Evolutionary conservation across 1,140 invertebrate species (phyloP).

Genomic region (Pinna nobilis): DNA sequence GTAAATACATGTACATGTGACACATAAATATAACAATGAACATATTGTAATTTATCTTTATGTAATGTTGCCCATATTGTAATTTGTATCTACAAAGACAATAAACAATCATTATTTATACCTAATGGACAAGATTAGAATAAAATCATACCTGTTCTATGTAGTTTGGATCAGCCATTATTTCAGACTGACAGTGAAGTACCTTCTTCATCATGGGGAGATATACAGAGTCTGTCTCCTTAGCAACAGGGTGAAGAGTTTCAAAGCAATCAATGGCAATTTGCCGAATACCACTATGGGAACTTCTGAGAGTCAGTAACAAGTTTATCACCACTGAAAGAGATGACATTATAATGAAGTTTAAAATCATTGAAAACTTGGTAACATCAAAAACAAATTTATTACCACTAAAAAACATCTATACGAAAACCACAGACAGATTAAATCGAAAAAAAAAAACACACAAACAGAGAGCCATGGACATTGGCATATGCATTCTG

Average conservation of each 20-base stretch:
- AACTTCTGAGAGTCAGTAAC: constrained; percentile 43
- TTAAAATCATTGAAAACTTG: neutral
- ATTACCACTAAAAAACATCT: too few species aligned
- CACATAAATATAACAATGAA: neutral
- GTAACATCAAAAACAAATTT: neutral
- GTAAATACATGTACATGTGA: too few species aligned
- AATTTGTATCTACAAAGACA: too few species aligned
- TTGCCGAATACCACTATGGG: constrained; percentile 42
- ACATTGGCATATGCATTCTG: too few species aligned
- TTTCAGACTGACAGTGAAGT: constrained; percentile 46
- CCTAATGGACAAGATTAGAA: neutral
- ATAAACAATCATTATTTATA: neutral
- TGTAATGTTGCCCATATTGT: too few species aligned
- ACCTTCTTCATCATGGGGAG: constrained; percentile 39
- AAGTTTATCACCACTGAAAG: constrained; percentile 51
- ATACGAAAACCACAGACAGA: too few species aligned
- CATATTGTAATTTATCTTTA: neutral
- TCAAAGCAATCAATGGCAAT: constrained; percentile 30
- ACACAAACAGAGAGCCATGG: too few species aligned
- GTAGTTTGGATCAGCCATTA: constrained; percentile 46
- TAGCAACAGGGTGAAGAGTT: neutral
- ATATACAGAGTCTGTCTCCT: constrained; percentile 1
- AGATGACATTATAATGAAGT: neutral
- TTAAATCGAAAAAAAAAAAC: too few species aligned
- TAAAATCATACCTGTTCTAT: constrained; percentile 41